Evolutionary conservation across 2,113 vertebrate genomes (phyloP), one percentile per base, ranked within the genome.

Genomic region (Lucifuga dentata): DNA sequence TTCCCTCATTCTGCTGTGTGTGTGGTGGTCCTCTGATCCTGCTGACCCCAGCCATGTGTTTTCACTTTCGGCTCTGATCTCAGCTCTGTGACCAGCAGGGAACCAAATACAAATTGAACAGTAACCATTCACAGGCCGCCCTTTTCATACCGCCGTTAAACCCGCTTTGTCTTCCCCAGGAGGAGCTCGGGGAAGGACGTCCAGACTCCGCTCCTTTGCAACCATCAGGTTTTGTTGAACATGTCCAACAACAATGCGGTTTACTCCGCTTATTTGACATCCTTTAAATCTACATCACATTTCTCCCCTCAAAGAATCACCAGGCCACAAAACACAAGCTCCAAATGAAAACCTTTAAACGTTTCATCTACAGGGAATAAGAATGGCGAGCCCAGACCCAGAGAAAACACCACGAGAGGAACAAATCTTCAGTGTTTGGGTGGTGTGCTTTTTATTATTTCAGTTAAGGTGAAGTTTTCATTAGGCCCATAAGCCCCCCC

Each of bases 81-180:
- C 95, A 95, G 95, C 97, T 95, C 95, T 92, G 95, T 95, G 95
- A 97, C 96, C 97, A 98, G 96, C 94, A 92, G 96, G 96, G 96
- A 98, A 97, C 95, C 94, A 95, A 95, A 97, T 96, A 97, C 97
- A 98, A 98, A 99, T 99, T 98, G 96, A 98, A 99, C 98, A 95
- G 95, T 98, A 99, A 98, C 96, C 95, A 96, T 98, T 98, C 95
- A 95, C 96, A 98, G 96, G 94, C 95, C 93, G 73, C 86, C 94
- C 94, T 94, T 93, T 95, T 95, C 94, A 94, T 93, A 93, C 92
- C 93, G 89, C 94, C 91, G 93, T 92, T 96, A 95, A 95, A 93
- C 93, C 93, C 80, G 92, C 94, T 97, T 97, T 96, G 95, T 97
- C 93, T 94, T 95, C 94, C 93, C 91, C 93, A 81, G 88, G 81